Percentiles rank a stretch among this genome's conserved stretches.
phyloP scores from a whole-genome alignment of 2,797 vertebrate genomes.

The Tachyglossus aculeatus region DNA sequence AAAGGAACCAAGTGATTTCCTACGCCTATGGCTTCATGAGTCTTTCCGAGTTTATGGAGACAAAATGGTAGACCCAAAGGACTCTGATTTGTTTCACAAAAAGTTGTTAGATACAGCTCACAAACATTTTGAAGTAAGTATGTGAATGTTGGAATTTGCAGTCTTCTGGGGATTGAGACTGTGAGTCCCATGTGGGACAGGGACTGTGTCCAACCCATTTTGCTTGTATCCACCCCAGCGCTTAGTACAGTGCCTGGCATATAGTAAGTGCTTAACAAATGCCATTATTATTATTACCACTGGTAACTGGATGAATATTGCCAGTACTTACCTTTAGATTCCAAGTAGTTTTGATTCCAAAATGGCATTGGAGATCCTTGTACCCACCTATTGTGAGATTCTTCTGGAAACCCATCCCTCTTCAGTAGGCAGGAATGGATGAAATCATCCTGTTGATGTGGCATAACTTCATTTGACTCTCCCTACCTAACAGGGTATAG shows the following conservation, averaged over 20 bases:
- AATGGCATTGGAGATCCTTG: neutral
- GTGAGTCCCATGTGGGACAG: neutral
- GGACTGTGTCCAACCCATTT: too few species aligned
- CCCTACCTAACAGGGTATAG: slow-evolving; percentile 66
- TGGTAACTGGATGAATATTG: too few species aligned
- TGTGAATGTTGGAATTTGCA: neutral
- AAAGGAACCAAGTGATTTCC: slow-evolving; percentile 71
- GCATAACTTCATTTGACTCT: neutral
- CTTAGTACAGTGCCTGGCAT: too few species aligned
- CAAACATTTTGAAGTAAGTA: slow-evolving; percentile 80
- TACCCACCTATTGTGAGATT: neutral
- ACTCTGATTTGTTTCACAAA: slow-evolving; percentile 77
- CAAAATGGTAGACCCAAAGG: slow-evolving; percentile 78
- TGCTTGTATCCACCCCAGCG: too few species aligned
- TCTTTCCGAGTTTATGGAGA: slow-evolving; percentile 80
- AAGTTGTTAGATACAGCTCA: slow-evolving; percentile 73
- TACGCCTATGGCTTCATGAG: slow-evolving; percentile 81
- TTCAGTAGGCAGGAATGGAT: too few species aligned
- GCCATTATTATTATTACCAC: too few species aligned
- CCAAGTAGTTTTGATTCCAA: neutral
- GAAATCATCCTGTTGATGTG: neutral
- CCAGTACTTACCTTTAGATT: neutral
- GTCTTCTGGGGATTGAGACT: neutral
- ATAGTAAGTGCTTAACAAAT: too few species aligned
- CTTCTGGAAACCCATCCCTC: neutral